Conservation (phyloP, 2,113 vertebrate species). For the Apaloderma vittatum region DNA sequence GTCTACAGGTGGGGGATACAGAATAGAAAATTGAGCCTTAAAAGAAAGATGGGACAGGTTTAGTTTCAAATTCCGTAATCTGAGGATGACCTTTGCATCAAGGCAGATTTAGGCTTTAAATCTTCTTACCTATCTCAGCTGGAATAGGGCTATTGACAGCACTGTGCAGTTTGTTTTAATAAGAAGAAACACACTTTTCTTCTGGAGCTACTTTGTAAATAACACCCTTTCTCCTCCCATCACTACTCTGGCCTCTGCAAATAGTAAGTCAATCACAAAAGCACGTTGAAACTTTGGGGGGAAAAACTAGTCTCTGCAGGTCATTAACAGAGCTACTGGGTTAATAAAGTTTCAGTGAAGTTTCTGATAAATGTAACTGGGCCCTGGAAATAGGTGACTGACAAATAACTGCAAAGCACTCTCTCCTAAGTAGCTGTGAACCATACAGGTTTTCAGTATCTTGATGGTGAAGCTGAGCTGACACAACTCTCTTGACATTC, state of each 20-base stretch:
- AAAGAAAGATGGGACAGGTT: background rate
- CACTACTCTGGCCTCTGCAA: background rate
- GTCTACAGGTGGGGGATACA: background rate
- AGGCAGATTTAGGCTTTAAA: background rate
- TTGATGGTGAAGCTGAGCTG: background rate
- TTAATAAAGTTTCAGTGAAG: background rate
- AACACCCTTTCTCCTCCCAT: background rate
- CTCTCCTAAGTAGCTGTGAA: background rate
- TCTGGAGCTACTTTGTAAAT: background rate
- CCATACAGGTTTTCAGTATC: background rate
- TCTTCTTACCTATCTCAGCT: background rate
- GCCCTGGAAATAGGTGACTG: background rate
- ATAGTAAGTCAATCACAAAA: background rate
- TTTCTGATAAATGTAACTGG: background rate
- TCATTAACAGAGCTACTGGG: background rate
- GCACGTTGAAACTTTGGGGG: background rate
- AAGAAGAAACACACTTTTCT: background rate
- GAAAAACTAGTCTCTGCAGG: background rate
- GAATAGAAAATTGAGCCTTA: background rate
- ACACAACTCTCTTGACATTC: background rate
- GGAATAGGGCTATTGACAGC: background rate
- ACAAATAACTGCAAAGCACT: background rate
- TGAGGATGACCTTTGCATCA: background rate
- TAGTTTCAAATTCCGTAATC: background rate
- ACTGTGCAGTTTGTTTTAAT: background rate